Evolutionary conservation across 2,113 vertebrate species (phyloP).

Genomic region (Lamprologus callipterus): DNA sequence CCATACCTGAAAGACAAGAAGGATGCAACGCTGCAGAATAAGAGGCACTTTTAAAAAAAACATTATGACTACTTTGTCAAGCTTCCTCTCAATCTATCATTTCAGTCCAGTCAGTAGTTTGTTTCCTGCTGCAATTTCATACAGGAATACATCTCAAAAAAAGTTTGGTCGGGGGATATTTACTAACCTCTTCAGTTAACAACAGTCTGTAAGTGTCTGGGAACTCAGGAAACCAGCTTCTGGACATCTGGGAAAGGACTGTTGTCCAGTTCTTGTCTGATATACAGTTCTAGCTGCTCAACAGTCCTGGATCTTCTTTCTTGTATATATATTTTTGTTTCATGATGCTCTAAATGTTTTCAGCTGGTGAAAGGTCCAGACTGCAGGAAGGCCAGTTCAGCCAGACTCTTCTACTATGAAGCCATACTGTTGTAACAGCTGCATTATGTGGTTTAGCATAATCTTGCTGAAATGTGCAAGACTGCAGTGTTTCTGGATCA

Average conservation of each 20-base stretch:
- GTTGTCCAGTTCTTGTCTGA: neutral
- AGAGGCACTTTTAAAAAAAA: neutral
- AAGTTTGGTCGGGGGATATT: neutral
- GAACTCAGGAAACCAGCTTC: neutral
- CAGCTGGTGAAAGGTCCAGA: neutral
- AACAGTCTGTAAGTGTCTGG: neutral
- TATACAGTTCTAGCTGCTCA: neutral
- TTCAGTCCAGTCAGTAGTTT: neutral
- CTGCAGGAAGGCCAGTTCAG: neutral
- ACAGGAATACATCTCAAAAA: neutral
- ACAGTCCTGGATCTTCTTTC: neutral
- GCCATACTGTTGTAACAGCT: neutral
- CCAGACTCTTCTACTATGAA: neutral
- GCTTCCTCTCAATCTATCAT: neutral
- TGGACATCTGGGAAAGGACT: neutral
- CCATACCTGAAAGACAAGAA: conserved; percentile 74
- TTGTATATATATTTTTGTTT: neutral
- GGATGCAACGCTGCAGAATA: neutral
- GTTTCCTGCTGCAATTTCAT: neutral
- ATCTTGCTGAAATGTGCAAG: neutral
- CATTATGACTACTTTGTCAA: neutral
- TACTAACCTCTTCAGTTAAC: neutral
- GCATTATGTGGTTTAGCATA: neutral
- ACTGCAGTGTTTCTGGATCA: neutral
- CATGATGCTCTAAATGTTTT: neutral